These are phyloP conservation scores for Rafetus swinhoei DNA, from an alignment of 2,113 vertebrate species.

Conservation along the genomic window DNA sequence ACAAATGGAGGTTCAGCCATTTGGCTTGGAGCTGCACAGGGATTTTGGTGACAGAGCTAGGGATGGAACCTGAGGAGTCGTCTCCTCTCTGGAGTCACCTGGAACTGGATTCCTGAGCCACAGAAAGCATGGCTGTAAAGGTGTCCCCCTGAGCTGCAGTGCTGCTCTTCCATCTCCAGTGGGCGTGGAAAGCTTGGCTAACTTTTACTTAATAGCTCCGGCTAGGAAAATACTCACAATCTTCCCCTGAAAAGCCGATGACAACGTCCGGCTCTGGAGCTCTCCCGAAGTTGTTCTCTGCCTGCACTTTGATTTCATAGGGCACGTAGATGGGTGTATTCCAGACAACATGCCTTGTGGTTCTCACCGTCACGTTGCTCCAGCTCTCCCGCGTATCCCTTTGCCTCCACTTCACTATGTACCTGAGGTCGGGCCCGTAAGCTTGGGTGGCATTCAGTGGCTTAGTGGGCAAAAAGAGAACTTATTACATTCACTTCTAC, in stretches of 20 bases:
- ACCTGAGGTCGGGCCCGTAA: constrained; percentile 90
- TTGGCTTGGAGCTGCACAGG: not conserved
- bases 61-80: not conserved
- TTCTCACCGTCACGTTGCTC: constrained; percentile 83
- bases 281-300: constrained; percentile 89
- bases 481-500: accelerated
- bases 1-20: not conserved
- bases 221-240: constrained; percentile 86
- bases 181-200: not conserved
- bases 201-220: not conserved
- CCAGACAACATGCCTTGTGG: constrained; percentile 81
- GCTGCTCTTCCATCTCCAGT: not conserved
- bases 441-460: constrained; percentile 86
- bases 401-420: constrained; percentile 89
- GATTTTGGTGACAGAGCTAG: not conserved
- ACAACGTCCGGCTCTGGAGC: constrained; percentile 87
- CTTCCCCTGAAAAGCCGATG: constrained; percentile 93
- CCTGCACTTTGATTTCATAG: constrained; percentile 95
- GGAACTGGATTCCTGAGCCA: not conserved
- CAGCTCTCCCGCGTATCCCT: constrained; percentile 85
- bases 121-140: accelerated
- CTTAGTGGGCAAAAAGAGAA: constrained; percentile 65
- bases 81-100: not conserved
- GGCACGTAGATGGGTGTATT: constrained; percentile 90
- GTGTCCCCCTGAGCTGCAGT: accelerated